A percentile compares a stretch with the other conserved stretches of the same genome.
Conservation (phyloP, 2,113 vertebrate genomes). For the Parus major region DNA sequence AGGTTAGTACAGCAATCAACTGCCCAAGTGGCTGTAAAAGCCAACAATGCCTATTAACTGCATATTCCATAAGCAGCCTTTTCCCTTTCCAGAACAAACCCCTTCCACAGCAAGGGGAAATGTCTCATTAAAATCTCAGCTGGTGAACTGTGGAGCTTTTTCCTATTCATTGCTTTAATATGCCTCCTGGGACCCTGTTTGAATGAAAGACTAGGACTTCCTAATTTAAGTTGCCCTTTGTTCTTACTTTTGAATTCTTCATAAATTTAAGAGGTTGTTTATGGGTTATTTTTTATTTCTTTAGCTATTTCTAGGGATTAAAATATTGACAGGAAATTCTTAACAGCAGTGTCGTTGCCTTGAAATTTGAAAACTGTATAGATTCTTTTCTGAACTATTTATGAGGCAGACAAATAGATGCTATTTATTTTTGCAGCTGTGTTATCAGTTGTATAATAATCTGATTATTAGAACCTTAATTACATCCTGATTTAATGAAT, state of each 20-base stretch:
- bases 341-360: background rate
- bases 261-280: constrained; percentile 63
- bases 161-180: constrained; percentile 86
- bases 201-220: constrained; percentile 74
- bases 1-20: constrained; percentile 81
- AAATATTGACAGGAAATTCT: constrained; percentile 5
- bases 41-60: constrained; percentile 75
- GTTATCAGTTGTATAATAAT: background rate
- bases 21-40: constrained; percentile 71
- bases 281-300: constrained; percentile 57
- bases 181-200: constrained; percentile 81
- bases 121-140: constrained; percentile 87
- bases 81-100: constrained; percentile 73
- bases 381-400: background rate
- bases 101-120: constrained; percentile 77
- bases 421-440: background rate
- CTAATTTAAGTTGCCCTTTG: constrained; percentile 78
- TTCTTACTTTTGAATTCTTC: constrained; percentile 75
- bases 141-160: constrained; percentile 82
- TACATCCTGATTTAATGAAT: constrained; percentile 6
- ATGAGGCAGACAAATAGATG: background rate
- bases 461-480: constrained; percentile 8
- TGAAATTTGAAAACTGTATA: background rate
- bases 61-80: constrained; percentile 70
- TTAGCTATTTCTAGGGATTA: constrained; percentile 57